Conservation (phyloP, 2,113 vertebrate genomes). For the Rhadina sibilatrix region DNA sequence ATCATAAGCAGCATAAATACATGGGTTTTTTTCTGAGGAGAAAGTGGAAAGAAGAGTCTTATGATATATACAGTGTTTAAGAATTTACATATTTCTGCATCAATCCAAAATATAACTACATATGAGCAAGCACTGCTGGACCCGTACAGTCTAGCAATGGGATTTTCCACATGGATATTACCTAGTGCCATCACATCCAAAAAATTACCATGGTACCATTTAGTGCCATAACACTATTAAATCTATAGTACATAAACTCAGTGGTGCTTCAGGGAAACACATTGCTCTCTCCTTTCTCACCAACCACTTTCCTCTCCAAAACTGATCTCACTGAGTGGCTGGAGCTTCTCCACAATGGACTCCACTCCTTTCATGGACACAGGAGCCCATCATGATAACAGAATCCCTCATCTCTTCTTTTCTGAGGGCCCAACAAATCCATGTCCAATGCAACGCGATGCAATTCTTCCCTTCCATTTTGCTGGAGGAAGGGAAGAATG, state of each 20-base stretch:
- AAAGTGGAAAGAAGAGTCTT: not conserved
- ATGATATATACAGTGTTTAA: not conserved
- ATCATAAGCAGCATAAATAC: not conserved
- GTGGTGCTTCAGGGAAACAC: not conserved
- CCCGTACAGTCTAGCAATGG: not conserved
- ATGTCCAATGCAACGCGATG: not conserved
- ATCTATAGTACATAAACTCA: not conserved
- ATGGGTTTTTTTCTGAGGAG: not conserved
- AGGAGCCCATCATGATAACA: not conserved
- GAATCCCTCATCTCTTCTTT: not conserved
- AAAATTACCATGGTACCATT: not conserved
- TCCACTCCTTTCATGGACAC: not conserved
- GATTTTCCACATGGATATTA: not conserved
- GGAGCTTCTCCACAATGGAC: not conserved
- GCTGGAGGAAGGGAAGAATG: constrained; percentile 18
- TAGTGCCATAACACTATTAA: not conserved
- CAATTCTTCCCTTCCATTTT: constrained; percentile 4
- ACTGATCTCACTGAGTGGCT: not conserved
- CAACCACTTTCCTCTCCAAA: not conserved
- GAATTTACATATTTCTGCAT: not conserved
- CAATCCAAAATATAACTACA: not conserved
- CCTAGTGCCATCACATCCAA: not conserved
- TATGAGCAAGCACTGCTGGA: not conserved
- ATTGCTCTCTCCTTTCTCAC: not conserved
- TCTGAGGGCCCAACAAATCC: not conserved